phyloP scores from a whole-genome alignment of 92 coral and sea anemone genomes.

The Scolanthus callimorphus region DNA sequence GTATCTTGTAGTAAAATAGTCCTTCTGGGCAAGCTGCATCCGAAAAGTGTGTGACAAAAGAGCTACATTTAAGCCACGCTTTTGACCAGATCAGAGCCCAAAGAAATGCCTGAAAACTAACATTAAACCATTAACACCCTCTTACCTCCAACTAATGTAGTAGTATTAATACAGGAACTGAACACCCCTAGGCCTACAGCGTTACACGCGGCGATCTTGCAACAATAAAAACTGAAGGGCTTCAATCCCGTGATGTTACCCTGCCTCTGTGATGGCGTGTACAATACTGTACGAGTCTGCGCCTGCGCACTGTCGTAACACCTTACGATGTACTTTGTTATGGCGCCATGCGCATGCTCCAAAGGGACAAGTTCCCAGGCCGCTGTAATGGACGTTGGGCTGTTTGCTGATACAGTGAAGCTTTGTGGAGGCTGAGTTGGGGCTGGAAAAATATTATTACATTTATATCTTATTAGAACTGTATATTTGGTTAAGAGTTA shows the following conservation, averaged over 20 bases:
- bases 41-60: too few relatives aligned
- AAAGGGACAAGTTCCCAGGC: background rate
- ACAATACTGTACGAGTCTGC: background rate
- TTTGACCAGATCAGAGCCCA: too few relatives aligned
- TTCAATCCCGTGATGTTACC: background rate
- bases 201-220: background rate
- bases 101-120: too few relatives aligned
- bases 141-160: background rate
- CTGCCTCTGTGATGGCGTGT: background rate
- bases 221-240: background rate
- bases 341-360: background rate
- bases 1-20: too few relatives aligned
- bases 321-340: background rate
- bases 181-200: background rate
- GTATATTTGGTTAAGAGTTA: too few relatives aligned
- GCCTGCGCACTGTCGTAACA: background rate
- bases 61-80: too few relatives aligned
- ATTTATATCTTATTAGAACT: too few relatives aligned
- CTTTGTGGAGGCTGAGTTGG: background rate
- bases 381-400: background rate
- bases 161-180: background rate
- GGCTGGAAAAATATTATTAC: too few relatives aligned
- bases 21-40: too few relatives aligned
- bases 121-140: too few relatives aligned
- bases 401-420: background rate